These are phyloP conservation scores for Ormia ochracea DNA, from an alignment of 2,888 invertebrate species.

Conservation along the genomic window DNA sequence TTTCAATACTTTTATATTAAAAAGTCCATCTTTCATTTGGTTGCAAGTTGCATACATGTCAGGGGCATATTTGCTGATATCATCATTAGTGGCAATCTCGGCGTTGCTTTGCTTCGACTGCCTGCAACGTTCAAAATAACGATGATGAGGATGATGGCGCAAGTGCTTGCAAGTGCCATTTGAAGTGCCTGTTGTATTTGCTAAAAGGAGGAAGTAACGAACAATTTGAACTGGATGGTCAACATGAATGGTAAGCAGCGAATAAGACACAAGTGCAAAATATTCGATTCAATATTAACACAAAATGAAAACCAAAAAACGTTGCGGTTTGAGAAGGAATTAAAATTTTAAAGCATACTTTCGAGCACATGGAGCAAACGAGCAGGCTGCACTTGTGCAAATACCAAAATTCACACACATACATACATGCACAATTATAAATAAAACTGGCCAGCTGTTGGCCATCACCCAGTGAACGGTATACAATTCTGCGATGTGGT, in stretches of 20 bases:
- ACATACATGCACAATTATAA: background rate
- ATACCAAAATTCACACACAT: background rate
- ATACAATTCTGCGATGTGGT: slow-evolving; percentile 3
- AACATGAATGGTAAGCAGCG: slow-evolving; percentile 31
- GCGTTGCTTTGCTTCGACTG: slow-evolving; percentile 35
- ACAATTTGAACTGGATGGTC: slow-evolving; percentile 61
- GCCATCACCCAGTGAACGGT: background rate
- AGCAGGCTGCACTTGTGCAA: background rate
- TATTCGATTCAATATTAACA: slow-evolving; percentile 50
- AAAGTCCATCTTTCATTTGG: background rate
- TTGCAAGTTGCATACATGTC: slow-evolving; percentile 40
- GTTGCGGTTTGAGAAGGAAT: slow-evolving; percentile 58
- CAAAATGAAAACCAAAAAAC: slow-evolving; percentile 45
- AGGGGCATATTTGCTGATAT: slow-evolving; percentile 65
- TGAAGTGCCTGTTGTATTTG: slow-evolving; percentile 47
- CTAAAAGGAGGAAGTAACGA: slow-evolving; percentile 54
- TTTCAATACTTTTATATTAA: background rate
- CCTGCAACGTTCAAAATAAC: slow-evolving; percentile 27
- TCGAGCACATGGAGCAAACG: slow-evolving; percentile 36
- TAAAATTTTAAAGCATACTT: slow-evolving; percentile 65
- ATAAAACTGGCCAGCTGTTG: background rate
- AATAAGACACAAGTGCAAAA: slow-evolving; percentile 18
- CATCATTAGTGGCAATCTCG: slow-evolving; percentile 61
- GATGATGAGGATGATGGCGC: slow-evolving; percentile 50
- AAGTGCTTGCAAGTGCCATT: slow-evolving; percentile 56